Base-by-base conservation (phyloP, 2,888 invertebrate species). In the Lottia gigantea region DNA sequence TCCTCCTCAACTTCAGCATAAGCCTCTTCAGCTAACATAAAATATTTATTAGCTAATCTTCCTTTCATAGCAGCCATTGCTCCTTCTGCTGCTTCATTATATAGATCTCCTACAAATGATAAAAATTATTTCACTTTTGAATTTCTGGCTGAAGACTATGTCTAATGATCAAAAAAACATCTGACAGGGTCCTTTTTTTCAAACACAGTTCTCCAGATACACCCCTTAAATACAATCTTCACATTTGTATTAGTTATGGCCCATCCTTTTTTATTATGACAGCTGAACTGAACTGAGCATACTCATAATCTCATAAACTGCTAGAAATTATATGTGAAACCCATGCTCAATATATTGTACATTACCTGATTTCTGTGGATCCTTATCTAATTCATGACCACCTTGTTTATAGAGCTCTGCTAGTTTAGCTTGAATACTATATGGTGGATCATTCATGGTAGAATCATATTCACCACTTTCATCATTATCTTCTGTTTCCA, bases 51-150 rank as follows among this genome's bases (percentile, higher is more conserved):
- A 55, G 91, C 91, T 71, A 91, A 82, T 71, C 90, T 87, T 31
- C 91, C 91, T 75, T 91, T 91, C 90, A 90, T 90, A n/a, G 89
- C 88, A 68, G 86, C 89, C 85, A 90, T 90, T 1, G 91, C 91
- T 19, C 84, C 84, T 71, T 91, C 91, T n/a, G 91, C 91, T 31
- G 91, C 91, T 74, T 88, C 87, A 72, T 83, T 90, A 82, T 88
- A 91, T 77, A 90, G 79, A 71, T 91, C 90, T 67, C 89, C 89
- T 88, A 77, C 11, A 83, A 83, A 46, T 31, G 6, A 4, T 31
- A 4, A 31, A 4, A 31, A 6, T 31, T 6, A 31, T 31, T 31
- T 31, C 31, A 31, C 6, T 4, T 31, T n/a, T n/a, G n/a, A n/a
- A n/a, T n/a, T n/a, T n/a, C n/a, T n/a, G n/a, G n/a, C n/a, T n/a